Evolutionary conservation across 1,140 invertebrate genomes (phyloP).

Genomic region (Trichonephila clavipes): DNA sequence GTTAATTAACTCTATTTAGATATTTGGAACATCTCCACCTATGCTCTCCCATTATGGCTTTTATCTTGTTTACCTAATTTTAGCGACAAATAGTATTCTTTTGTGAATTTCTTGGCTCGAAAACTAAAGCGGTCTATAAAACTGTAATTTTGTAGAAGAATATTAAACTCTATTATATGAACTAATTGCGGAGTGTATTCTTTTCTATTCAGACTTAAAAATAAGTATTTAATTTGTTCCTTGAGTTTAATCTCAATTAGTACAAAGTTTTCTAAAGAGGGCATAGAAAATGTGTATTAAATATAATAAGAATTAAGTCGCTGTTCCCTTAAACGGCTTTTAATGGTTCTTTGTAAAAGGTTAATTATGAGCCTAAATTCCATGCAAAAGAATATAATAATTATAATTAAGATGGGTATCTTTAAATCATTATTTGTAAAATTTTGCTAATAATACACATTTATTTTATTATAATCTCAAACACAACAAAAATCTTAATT

Average conservation of each 20-base stretch:
- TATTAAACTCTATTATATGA: not conserved
- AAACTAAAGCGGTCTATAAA: not conserved
- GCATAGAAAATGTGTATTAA: too few species aligned
- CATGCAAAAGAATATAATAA: too few species aligned
- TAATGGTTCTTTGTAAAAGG: too few species aligned
- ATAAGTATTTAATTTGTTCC: not conserved
- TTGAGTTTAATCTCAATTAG: not conserved
- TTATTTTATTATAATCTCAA: too few species aligned
- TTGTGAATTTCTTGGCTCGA: not conserved
- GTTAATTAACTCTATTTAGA: not conserved
- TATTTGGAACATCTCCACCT: not conserved
- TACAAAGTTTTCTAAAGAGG: not conserved
- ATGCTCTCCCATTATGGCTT: not conserved
- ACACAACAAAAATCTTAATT: too few species aligned
- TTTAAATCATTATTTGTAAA: too few species aligned
- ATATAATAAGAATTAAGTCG: too few species aligned
- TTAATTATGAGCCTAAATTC: too few species aligned
- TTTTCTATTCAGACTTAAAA: not conserved
- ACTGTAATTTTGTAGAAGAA: not conserved
- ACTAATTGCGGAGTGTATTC: not conserved
- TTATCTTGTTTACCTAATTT: slow-evolving; percentile 7
- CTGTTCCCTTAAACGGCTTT: too few species aligned
- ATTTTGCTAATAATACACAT: too few species aligned
- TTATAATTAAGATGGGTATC: too few species aligned
- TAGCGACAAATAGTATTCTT: not conserved